Percentiles rank a stretch among this genome's conserved stretches.
Conservation (phyloP, 2,113 vertebrate species). For the Toxotes jaculatrix region DNA sequence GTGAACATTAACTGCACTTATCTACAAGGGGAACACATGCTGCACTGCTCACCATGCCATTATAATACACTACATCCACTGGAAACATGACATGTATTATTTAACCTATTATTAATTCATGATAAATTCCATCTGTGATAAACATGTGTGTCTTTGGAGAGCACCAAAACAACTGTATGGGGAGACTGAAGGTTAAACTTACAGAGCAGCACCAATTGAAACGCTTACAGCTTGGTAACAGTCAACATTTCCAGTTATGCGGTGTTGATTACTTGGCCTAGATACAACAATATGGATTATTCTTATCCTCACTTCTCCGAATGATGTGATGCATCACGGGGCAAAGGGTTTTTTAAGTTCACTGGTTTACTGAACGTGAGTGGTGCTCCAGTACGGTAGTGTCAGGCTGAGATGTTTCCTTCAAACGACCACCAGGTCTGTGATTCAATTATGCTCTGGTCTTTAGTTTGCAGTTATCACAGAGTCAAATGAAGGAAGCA, state of each 20-base stretch:
- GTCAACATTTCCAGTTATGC: conserved; percentile 58
- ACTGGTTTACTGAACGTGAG: conserved; percentile 52
- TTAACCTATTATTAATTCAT: conserved; percentile 75
- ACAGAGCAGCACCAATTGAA: conserved; percentile 38
- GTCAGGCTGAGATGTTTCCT: conserved; percentile 33
- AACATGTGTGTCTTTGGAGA: conserved; percentile 63
- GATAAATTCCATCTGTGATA: conserved; percentile 55
- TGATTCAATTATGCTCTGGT: conserved; percentile 43
- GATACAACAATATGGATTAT: conserved; percentile 79
- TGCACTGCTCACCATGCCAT: no score
- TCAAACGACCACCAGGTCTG: conserved; percentile 30
- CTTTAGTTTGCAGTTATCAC: conserved; percentile 24
- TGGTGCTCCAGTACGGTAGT: conserved; percentile 1
- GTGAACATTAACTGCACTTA: conserved; percentile 45
- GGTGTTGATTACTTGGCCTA: conserved; percentile 78
- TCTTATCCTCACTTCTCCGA: conserved; percentile 58
- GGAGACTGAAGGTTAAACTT: conserved; percentile 50
- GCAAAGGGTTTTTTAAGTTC: conserved; percentile 63
- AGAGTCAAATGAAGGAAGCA: conserved; percentile 13
- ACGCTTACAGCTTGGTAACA: conserved; percentile 58
- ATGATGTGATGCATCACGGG: conserved; percentile 59
- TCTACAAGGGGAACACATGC: conserved; percentile 32
- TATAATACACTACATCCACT: conserved; percentile 12
- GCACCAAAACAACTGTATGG: conserved; percentile 35
- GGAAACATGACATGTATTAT: conserved; percentile 70